Evolutionary conservation across 1,140 invertebrate genomes (phyloP), one percentile per base, ranked within the genome.

Genomic region (Macrosteles quadrilineatus): DNA sequence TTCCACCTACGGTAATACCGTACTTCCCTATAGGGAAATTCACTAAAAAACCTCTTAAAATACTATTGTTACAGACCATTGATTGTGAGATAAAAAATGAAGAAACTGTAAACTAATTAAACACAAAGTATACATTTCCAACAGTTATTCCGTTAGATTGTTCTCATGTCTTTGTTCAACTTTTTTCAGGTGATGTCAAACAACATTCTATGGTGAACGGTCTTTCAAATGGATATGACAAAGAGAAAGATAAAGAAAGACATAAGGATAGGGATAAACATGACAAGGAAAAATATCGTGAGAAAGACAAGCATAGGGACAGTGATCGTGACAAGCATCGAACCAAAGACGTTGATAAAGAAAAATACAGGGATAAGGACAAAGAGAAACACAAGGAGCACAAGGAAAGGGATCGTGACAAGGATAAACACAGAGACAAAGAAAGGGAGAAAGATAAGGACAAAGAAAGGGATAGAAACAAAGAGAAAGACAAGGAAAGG

Each of bases 141-240:
- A n/a, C n/a, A n/a, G n/a, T n/a, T n/a, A n/a, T n/a, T n/a, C n/a
- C n/a, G n/a, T n/a, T n/a, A n/a, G n/a, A n/a, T n/a, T n/a, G n/a
- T n/a, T n/a, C n/a, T n/a, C n/a, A n/a, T n/a, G n/a, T n/a, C n/a
- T n/a, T n/a, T n/a, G n/a, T n/a, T n/a, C n/a, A n/a, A n/a, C n/a
- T n/a, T 59, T 9, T 79, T 77, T 77, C 81, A 73, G 78, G 75
- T 68, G 81, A 81, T 81, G 74, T 81, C 77, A 65, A 64, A 72
- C n/a, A 71, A 19, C n/a, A 71, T 45, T 47, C 64, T 6, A 21
- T 69, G 40, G 81, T 90, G 81, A 91, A 91, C 81, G 89, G 89
- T 31, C 82, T 90, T 76, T 87, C 87, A 68, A 88, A 90, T 79
- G 88, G 88, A 66, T 64, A 76, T 29, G 75, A 77, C 47, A 76